Conservation (phyloP, 1,140 invertebrate species). For the Heliothis subflexa region DNA sequence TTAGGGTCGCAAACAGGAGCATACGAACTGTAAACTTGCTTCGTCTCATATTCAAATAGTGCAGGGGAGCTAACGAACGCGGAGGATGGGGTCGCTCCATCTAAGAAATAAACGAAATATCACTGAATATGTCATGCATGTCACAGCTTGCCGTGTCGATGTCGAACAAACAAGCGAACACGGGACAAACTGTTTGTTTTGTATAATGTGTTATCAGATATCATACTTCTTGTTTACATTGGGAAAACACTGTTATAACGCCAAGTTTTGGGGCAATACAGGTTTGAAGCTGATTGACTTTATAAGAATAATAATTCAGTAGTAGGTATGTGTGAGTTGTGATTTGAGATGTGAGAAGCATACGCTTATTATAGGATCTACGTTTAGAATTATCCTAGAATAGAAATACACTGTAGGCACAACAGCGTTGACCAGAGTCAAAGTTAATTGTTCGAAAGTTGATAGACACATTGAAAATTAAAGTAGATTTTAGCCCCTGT, state of each 20-base stretch:
- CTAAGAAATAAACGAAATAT: slow-evolving; percentile 66
- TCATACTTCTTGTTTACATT: slow-evolving; percentile 25
- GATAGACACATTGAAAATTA: slow-evolving; percentile 26
- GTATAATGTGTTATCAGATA: slow-evolving; percentile 35
- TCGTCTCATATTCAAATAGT: slow-evolving; percentile 84
- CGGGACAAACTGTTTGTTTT: slow-evolving; percentile 37
- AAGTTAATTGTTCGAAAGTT: slow-evolving; percentile 5
- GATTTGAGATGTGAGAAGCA: too few species aligned
- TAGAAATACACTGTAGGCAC: too few species aligned
- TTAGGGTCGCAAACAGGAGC: slow-evolving; percentile 72
- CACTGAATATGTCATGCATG: slow-evolving; percentile 51
- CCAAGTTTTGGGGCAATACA: not conserved
- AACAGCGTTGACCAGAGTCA: not conserved
- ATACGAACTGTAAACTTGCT: slow-evolving; percentile 75
- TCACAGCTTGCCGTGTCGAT: slow-evolving; percentile 22
- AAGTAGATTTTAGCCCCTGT: slow-evolving; percentile 34
- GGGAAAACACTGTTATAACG: not conserved
- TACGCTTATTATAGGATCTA: too few species aligned
- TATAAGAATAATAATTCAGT: not conserved
- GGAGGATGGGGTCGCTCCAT: slow-evolving; percentile 55
- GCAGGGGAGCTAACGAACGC: slow-evolving; percentile 77
- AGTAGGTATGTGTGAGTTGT: too few species aligned
- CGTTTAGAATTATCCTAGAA: too few species aligned
- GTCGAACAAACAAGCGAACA: slow-evolving; percentile 26
- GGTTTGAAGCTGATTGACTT: not conserved